Evolutionary conservation across 2,888 invertebrate genomes (phyloP).

Genomic region (Spisula solida): DNA sequence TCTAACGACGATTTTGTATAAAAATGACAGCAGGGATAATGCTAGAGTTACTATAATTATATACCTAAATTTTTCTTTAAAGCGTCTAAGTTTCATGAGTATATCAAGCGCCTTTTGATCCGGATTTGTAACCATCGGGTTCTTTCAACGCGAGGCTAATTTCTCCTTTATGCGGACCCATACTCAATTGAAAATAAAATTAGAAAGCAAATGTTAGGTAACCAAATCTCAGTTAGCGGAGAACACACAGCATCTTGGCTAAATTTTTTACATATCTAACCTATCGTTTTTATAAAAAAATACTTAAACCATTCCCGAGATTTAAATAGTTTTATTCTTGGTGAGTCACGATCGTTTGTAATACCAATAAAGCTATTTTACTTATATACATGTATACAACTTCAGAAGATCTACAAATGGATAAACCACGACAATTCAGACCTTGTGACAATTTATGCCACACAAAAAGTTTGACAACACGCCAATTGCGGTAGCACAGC

Average conservation of each 20-base stretch:
- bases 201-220: conserved; percentile 28
- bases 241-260: conserved; percentile 17
- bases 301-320: background rate
- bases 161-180: conserved; percentile 16
- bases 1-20: conserved; percentile 59
- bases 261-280: background rate
- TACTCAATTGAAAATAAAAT: conserved; percentile 22
- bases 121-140: conserved; percentile 11
- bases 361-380: too few relatives aligned
- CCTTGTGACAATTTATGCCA: too few relatives aligned
- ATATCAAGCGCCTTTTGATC: conserved; percentile 37
- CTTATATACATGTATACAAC: too few relatives aligned
- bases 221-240: background rate
- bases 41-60: conserved; percentile 53
- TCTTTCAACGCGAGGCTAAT: conserved; percentile 45
- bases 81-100: conserved; percentile 50
- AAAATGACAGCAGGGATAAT: conserved; percentile 53
- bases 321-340: background rate
- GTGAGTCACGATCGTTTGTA: background rate
- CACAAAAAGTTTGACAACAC: too few relatives aligned
- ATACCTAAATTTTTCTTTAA: conserved; percentile 46
- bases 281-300: background rate
- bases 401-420: too few relatives aligned
- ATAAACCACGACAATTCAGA: too few relatives aligned
- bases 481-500: too few relatives aligned